Evolutionary conservation across 2,888 invertebrate species (phyloP), one percentile per base, ranked within the genome.

Genomic region (Lycia hirtaria): DNA sequence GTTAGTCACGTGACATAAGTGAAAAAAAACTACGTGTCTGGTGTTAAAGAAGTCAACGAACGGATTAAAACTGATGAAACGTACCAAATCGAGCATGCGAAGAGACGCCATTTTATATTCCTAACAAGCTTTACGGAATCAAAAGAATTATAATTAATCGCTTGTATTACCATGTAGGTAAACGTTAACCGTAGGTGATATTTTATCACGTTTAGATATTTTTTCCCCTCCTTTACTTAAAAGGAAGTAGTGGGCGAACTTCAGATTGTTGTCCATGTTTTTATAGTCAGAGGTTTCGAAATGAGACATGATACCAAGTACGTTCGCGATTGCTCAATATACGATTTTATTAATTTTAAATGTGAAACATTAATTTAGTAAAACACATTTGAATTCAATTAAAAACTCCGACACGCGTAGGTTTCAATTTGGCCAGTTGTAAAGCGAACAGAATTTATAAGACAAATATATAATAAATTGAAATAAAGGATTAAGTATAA

Each of bases 181-280:
- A 53, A 50, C 49, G 69, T 67, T 70, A 74, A 65, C 77, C 70
- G 66, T 69, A 64, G 57, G 51, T 57, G 57, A 65, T 67, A 65
- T 68, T 70, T 72, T 72, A 72, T 75, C 67, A 72, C 57, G 68
- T 65, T 72, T 71, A 72, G 71, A 71, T 69, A 74, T 68, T 71
- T 71, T 70, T 66, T 65, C 71, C 38, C 75, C 75, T 76, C 75
- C 73, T 66, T 67, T 33, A 69, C 73, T 59, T 72, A 78, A 74
- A 80, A 80, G 81, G 82, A 78, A 73, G 65, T 69, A 62, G 83
- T 85, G 81, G 84, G 83, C 83, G 82, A 77, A 48, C 66, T 56
- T 67, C 57, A 62, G 64, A 72, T 68, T 68, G 71, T 76, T 70
- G 68, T 69, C 72, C 48, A 62, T 32, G 53, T 62, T 60, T 62